A percentile compares a stretch with the other conserved stretches of the same genome.
Conservation (phyloP, 2,797 vertebrate species). For the Ctenopoma kingsleyae region DNA sequence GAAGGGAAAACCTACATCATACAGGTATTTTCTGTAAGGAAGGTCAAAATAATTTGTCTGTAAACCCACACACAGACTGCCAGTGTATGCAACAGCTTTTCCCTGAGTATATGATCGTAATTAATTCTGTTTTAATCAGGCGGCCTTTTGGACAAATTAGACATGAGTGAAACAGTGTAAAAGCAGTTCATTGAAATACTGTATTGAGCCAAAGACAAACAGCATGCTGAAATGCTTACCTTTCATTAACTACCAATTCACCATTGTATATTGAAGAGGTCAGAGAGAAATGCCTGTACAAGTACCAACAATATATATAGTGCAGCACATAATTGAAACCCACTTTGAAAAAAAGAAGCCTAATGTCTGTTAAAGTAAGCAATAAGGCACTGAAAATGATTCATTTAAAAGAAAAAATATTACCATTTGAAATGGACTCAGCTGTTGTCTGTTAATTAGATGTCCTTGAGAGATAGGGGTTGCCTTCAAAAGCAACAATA, state of each 20-base stretch:
- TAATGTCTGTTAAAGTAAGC: constrained; percentile 76
- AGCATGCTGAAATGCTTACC: constrained; percentile 55
- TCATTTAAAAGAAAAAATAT: constrained; percentile 83
- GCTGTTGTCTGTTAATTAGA: constrained; percentile 91
- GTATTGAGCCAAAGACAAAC: constrained; percentile 39
- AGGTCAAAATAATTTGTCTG: constrained; percentile 17
- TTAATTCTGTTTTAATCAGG: constrained; percentile 27
- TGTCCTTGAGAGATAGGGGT: constrained; percentile 86
- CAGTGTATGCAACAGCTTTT: background rate
- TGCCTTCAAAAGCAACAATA: constrained; percentile 84
- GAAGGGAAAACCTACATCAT: constrained; percentile 7
- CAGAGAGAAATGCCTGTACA: constrained; percentile 78
- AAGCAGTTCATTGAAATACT: constrained; percentile 50
- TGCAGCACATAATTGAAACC: constrained; percentile 72
- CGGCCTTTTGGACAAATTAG: constrained; percentile 31
- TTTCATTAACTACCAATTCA: constrained; percentile 71
- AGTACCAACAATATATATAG: constrained; percentile 77
- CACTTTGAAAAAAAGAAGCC: constrained; percentile 36
- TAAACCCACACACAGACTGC: background rate
- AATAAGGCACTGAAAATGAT: constrained; percentile 79
- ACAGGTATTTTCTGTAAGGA: constrained; percentile 2
- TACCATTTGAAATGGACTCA: constrained; percentile 88
- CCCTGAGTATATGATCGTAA: background rate
- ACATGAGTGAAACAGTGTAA: constrained; percentile 19
- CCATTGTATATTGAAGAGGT: constrained; percentile 76